phyloP scores from a whole-genome alignment of 2,888 invertebrate genomes.

The Lepetodrilus schrolli region DNA sequence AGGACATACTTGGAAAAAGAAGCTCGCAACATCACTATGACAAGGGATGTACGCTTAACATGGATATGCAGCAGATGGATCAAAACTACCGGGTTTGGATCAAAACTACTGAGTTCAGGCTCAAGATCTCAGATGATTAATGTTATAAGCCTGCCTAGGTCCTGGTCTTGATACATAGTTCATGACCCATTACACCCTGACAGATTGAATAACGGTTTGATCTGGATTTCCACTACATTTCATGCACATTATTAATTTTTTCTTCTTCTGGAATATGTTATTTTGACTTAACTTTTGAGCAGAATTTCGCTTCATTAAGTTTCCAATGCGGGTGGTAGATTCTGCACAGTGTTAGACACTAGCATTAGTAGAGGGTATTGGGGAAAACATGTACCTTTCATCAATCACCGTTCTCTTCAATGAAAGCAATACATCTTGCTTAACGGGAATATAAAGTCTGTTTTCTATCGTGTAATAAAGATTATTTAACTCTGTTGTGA shows the following conservation, averaged over 20 bases:
- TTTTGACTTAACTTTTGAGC: background rate
- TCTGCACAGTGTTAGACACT: background rate
- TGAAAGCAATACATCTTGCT: slow-evolving; percentile 7
- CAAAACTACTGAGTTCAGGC: too few relatives aligned
- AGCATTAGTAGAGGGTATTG: background rate
- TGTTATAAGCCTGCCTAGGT: too few relatives aligned
- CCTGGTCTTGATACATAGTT: too few relatives aligned
- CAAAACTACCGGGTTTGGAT: too few relatives aligned
- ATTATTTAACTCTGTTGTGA: background rate
- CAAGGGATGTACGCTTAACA: too few relatives aligned
- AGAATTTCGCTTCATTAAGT: background rate
- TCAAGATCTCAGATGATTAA: too few relatives aligned
- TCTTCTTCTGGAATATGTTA: slow-evolving; percentile 23
- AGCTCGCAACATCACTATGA: too few relatives aligned
- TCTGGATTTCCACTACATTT: background rate
- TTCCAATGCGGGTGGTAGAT: background rate
- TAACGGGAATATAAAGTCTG: background rate
- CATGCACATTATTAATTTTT: background rate
- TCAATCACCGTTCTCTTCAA: slow-evolving; percentile 2
- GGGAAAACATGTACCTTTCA: slow-evolving; percentile 3
- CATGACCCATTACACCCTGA: background rate
- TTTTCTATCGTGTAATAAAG: background rate
- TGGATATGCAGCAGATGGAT: too few relatives aligned
- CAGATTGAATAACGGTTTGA: background rate
- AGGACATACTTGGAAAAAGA: too few relatives aligned